phyloP scores from a whole-genome alignment of 35 echinoderm and acorn worm genomes.

The Acanthaster planci region DNA sequence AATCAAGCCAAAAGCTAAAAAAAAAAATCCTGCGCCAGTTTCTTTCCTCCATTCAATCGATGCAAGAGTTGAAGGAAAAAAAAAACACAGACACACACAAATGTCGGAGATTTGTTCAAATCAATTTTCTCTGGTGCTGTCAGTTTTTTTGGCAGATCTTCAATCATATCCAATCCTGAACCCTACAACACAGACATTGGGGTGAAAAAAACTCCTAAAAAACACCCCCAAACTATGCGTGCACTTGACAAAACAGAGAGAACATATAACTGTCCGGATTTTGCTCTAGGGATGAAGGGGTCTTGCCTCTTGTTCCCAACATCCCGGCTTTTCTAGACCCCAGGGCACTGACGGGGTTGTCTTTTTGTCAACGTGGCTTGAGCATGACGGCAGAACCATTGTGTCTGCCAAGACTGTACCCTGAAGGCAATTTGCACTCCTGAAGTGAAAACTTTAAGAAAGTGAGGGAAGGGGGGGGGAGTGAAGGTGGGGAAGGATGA shows the following conservation, averaged over 20 bases:
- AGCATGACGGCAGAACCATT: neutral
- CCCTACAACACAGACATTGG: neutral
- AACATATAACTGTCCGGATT: neutral
- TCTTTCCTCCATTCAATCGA: too few relatives aligned
- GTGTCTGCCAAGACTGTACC: neutral
- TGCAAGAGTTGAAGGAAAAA: too few relatives aligned
- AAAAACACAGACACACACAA: neutral
- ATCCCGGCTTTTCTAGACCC: neutral
- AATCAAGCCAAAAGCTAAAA: neutral
- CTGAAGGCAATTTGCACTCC: neutral
- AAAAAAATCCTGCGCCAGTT: too few relatives aligned
- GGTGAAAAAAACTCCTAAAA: constrained; percentile 16
- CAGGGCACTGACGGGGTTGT: neutral
- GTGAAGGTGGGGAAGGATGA: too few relatives aligned
- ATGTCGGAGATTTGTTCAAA: neutral
- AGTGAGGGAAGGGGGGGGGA: too few relatives aligned
- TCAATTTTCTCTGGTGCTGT: neutral
- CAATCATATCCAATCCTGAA: neutral
- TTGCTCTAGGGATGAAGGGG: neutral
- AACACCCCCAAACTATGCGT: too few relatives aligned
- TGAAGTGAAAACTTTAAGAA: too few relatives aligned
- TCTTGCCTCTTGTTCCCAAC: neutral
- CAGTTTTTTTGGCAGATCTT: neutral
- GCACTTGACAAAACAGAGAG: neutral
- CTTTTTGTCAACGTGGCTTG: neutral